Evolutionary conservation across 2,888 invertebrate genomes (phyloP), one percentile per base, ranked within the genome.

Genomic region (Diaperis boleti): DNA sequence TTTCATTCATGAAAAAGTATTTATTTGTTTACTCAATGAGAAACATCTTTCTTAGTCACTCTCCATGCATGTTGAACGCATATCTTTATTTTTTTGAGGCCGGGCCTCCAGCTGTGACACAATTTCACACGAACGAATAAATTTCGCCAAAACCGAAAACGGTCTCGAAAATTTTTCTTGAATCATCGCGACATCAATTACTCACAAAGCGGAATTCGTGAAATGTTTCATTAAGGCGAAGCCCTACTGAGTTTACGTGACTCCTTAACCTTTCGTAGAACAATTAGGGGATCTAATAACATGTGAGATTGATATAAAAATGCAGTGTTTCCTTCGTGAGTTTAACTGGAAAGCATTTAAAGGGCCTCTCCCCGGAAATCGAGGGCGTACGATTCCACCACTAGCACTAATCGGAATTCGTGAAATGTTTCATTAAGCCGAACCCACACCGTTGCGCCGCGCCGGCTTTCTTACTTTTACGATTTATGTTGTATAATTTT

Each of bases 401-500:
- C n/a, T n/a, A n/a, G n/a, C n/a, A 42, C 41, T 26, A 15, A 42
- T 20, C 17, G 41, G 41, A 42, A 42, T 42, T 42, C 15, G 39
- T 39, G 15, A 39, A 49, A 31, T 31, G 15, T 31, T 47, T 31
- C 47, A n/a, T 13, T 35, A 37, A 35, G 26, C 35, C 35, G 13
- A 18, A 20, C 10, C 22, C 35, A 15, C 49, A 33, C 35, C 29
- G 29, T 26, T 26, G 26, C 26, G 26, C 11, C 13, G 26, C 26
- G 26, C 11, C 13, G 10, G 45, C 20, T 26, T 26, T 45, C 14
- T 29, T 5, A n/a, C n/a, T n/a, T n/a, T n/a, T n/a, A 42, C 26
- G 29, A 45, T 45, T 45, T 45, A 45, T 45, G 45, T 45, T 45
- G 26, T 29, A 11, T 18, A 35, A 18, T 54, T 41, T 54, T 39